phyloP scores from a whole-genome alignment of 2,113 vertebrate genomes.

The Psittacara wagleri region DNA sequence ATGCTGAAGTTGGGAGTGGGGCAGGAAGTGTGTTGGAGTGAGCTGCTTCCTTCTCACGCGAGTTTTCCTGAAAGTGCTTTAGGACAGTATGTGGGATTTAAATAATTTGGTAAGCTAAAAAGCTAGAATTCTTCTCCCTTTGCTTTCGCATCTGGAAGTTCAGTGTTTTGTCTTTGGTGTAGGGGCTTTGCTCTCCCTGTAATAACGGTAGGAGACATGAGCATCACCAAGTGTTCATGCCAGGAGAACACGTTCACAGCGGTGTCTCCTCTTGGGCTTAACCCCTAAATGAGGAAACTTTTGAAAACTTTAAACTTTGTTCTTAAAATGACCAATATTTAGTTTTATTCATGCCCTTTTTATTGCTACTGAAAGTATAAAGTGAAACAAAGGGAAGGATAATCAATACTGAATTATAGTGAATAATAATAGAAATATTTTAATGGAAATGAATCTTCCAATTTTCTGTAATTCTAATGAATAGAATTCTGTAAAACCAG shows the following conservation, averaged over 20 bases:
- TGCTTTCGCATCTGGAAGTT: no score
- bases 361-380: background rate
- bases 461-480: background rate
- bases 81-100: background rate
- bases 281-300: background rate
- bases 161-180: background rate
- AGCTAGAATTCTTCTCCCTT: background rate
- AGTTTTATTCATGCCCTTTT: background rate
- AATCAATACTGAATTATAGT: background rate
- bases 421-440: background rate
- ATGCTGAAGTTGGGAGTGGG: background rate
- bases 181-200: background rate
- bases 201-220: fast-evolving
- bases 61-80: background rate
- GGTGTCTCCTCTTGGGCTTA: background rate
- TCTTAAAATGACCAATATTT: background rate
- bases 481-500: background rate
- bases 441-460: background rate
- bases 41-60: background rate
- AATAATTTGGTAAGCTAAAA: background rate
- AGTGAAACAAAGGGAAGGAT: background rate
- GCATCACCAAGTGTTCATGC: background rate
- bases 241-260: background rate
- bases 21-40: background rate
- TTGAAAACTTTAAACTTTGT: background rate